A percentile compares a stretch with the other conserved stretches of the same genome.
phyloP scores from a whole-genome alignment of 2,888 invertebrate species.

The Scaptomyza polygonia region DNA sequence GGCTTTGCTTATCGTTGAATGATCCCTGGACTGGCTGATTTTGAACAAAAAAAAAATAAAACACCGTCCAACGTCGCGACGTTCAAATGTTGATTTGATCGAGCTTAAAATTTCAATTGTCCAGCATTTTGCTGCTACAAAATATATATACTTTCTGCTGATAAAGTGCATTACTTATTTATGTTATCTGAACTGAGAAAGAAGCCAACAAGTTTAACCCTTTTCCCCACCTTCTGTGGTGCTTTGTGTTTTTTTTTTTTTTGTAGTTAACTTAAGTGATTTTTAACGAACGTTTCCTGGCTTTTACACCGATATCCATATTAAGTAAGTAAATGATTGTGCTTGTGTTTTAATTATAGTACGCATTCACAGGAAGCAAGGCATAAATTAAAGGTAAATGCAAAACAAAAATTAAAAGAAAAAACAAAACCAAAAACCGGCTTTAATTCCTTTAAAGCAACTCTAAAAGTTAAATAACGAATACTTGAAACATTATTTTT shows the following conservation, averaged over 20 bases:
- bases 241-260: neutral
- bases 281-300: slow-evolving; percentile 50
- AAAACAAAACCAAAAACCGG: too few species aligned
- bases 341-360: slow-evolving; percentile 35
- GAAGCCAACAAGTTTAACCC: slow-evolving; percentile 8
- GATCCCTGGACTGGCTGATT: slow-evolving; percentile 44
- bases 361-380: slow-evolving; percentile 52
- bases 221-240: neutral
- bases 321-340: slow-evolving; percentile 19
- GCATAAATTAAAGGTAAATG: slow-evolving; percentile 67
- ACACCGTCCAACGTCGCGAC: slow-evolving; percentile 1
- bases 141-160: slow-evolving; percentile 32
- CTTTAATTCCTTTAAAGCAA: slow-evolving; percentile 37
- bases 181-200: slow-evolving; percentile 43
- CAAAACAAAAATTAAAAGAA: slow-evolving; percentile 4
- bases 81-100: slow-evolving; percentile 56
- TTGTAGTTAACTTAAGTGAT: slow-evolving; percentile 24
- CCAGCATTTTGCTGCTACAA: slow-evolving; percentile 20
- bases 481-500: slow-evolving; percentile 30
- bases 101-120: slow-evolving; percentile 62
- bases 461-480: slow-evolving; percentile 39
- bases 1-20: slow-evolving; percentile 62
- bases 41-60: too few species aligned
- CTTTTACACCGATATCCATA: slow-evolving; percentile 1
- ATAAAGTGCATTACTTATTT: slow-evolving; percentile 45